Base-by-base conservation (phyloP, 1,140 invertebrate species). In the Asobara japonica region DNA sequence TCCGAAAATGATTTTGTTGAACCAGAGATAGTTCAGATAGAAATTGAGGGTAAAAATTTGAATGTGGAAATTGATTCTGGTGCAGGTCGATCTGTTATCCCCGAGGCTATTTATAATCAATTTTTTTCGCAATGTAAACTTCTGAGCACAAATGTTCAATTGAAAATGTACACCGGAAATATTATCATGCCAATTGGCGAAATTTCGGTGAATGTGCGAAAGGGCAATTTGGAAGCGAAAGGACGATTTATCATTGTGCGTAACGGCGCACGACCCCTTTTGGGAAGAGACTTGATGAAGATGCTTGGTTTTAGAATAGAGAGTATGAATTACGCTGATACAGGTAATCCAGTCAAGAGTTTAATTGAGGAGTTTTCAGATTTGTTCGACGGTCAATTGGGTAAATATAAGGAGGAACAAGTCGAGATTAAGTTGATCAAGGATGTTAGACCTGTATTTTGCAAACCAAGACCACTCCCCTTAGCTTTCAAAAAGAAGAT, bases 401-500 rank as follows among this genome's bases (percentile, higher is more conserved):
- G 45, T 74, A 79, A n/a, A 76, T 82, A 16, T 61, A 62, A 67
- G 11, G 60, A 25, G 18, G 71, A 68, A 41, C 68, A 73, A 64
- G 31, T 73, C 30, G 48, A 73, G 2, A 62, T 73, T 27, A 68
- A 64, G 31, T 27, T 83, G 30, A 78, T 77, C 64, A 51, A 78
- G 18, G 72, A 78, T 5, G 51, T 69, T 13, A 78, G 67, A 33
- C 78, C 80, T 38, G 72, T 69, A 48, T 83, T 81, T 73, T 67
- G 78, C 29, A 80, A 80, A 48, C 76, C 79, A 8, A 62, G 85
- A 60, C 74, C 77, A 0, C 69, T 87, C 6, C 84, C 84, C 0
- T 83, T 78, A 72, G 79, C 83, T 30, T 61, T 88, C 7, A 75
- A 73, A 64, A 65, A 74, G 5, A 78, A 79, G 67, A 74, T 87